These are phyloP conservation scores for Neotoma lepida DNA, from an alignment of 2,113 vertebrate genomes.

Conservation along the genomic window DNA sequence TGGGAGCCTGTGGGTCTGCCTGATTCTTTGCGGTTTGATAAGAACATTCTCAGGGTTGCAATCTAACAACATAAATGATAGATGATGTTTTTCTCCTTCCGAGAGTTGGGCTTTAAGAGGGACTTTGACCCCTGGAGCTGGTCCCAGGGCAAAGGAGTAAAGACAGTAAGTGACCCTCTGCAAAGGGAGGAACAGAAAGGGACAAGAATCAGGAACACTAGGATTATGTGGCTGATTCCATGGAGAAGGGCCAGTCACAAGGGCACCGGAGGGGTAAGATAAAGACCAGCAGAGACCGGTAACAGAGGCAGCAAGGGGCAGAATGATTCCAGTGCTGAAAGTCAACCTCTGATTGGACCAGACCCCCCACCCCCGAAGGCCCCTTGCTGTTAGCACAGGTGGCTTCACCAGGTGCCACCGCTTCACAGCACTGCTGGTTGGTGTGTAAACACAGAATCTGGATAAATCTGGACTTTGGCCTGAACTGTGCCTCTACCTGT, in stretches of 20 bases:
- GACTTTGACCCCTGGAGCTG: slow-evolving; percentile 49
- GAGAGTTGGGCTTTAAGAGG: slow-evolving; percentile 57
- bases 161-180: neutral
- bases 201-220: neutral
- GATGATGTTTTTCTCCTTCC: slow-evolving; percentile 30
- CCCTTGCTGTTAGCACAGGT: neutral
- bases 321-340: neutral
- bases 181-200: neutral
- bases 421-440: accelerated
- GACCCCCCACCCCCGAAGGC: neutral
- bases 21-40: slow-evolving; percentile 64
- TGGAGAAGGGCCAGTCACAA: neutral
- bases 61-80: slow-evolving; percentile 59
- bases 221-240: neutral
- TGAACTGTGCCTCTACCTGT: neutral
- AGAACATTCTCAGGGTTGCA: slow-evolving; percentile 53
- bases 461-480: neutral
- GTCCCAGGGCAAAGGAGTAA: slow-evolving; percentile 48
- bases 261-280: neutral
- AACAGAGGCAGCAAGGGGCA: neutral
- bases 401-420: neutral
- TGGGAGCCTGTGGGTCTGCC: neutral
- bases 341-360: neutral
- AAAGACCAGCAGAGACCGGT: neutral
- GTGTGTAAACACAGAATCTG: neutral